Conservation (phyloP, 2,888 invertebrate genomes). For the Fissipunctia ypsillon region DNA sequence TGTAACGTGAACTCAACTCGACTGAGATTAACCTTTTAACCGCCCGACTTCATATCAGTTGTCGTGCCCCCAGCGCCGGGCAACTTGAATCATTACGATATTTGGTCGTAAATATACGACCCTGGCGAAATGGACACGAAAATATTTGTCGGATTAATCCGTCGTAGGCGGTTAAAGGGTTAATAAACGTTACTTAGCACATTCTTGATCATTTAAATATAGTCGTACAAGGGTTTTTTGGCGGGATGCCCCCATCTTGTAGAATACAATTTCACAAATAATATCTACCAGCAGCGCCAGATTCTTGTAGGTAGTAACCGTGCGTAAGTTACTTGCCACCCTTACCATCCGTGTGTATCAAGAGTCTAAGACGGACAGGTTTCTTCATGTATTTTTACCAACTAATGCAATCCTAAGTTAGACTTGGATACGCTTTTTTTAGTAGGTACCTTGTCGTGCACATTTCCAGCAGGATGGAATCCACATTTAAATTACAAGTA, state of each 20-base stretch:
- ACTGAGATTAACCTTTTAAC: background rate
- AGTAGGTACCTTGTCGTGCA: slow-evolving; percentile 14
- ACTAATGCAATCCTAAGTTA: slow-evolving; percentile 60
- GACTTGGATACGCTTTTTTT: slow-evolving; percentile 32
- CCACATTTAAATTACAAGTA: slow-evolving; percentile 17
- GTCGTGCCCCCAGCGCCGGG: no score
- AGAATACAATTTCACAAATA: background rate
- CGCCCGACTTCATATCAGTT: no score
- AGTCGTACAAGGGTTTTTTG: no score
- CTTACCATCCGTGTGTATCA: slow-evolving; percentile 60
- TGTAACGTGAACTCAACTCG: background rate
- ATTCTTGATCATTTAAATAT: no score
- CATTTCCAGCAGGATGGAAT: background rate
- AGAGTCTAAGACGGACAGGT: slow-evolving; percentile 57
- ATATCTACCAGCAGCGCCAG: background rate
- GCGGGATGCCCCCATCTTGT: background rate
- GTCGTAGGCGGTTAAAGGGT: no score
- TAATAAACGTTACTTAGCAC: background rate
- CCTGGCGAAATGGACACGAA: no score
- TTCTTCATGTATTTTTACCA: slow-evolving; percentile 60
- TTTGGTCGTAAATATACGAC: no score
- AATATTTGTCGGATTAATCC: no score
- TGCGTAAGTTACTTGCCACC: background rate
- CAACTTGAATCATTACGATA: no score
- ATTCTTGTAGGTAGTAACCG: background rate